Evolutionary conservation across 2,113 vertebrate genomes (phyloP).

Genomic region (Epinephelus lanceolatus): DNA sequence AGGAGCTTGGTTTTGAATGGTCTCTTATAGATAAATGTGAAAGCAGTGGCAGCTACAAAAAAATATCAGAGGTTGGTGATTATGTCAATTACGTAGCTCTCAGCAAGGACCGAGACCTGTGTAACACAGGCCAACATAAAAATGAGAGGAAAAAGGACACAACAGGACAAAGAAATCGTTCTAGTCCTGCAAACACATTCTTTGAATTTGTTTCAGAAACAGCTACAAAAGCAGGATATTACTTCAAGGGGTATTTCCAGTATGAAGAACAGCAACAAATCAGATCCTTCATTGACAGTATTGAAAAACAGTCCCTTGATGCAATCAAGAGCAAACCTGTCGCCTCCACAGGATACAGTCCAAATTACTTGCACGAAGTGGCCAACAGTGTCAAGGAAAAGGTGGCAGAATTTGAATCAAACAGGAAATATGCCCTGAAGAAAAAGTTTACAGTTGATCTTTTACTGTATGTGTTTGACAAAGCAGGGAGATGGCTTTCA

Average conservation of each 20-base stretch:
- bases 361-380: conserved; percentile 68
- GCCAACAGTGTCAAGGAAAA: conserved; percentile 32
- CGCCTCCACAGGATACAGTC: conserved; percentile 32
- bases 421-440: too few species aligned
- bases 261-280: conserved; percentile 49
- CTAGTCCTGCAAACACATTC: too few species aligned
- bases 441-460: too few species aligned
- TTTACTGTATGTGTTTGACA: conserved; percentile 49
- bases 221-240: too few species aligned
- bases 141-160: too few species aligned
- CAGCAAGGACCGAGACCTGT: neutral
- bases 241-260: too few species aligned
- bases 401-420: conserved; percentile 9
- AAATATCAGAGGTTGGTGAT: neutral
- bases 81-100: conserved; percentile 1
- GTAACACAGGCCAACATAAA: too few species aligned
- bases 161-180: too few species aligned
- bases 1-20: neutral
- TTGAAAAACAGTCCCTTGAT: neutral
- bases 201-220: too few species aligned
- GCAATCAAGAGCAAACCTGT: neutral
- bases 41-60: neutral
- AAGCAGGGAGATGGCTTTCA: neutral
- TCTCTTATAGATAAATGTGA: neutral
- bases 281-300: neutral